Percentiles rank a stretch among this genome's conserved stretches.
phyloP scores from a whole-genome alignment of 2,113 vertebrate species.

The Lophura nycthemera region DNA sequence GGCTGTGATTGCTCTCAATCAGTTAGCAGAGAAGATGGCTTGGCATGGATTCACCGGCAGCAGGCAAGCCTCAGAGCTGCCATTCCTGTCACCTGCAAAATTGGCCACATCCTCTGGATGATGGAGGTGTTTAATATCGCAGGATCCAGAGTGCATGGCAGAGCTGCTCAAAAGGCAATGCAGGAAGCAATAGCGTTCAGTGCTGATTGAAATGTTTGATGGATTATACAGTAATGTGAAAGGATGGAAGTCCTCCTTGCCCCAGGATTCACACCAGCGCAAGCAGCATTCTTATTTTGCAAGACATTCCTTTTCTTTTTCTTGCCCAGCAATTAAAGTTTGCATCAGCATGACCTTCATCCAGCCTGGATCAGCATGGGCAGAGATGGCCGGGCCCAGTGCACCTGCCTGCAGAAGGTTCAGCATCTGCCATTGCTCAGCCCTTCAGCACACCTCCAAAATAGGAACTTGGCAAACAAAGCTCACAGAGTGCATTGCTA shows the following conservation, averaged over 20 bases:
- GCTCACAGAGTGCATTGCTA: constrained; percentile 51
- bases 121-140: constrained; percentile 38
- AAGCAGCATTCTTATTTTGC: neutral
- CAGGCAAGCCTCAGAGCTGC: neutral
- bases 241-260: neutral
- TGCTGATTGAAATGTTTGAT: neutral
- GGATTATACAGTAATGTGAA: neutral
- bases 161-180: neutral
- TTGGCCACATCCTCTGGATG: constrained; percentile 2
- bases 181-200: constrained; percentile 1
- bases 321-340: neutral
- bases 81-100: constrained; percentile 1
- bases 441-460: constrained; percentile 51
- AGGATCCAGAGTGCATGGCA: neutral
- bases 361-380: neutral
- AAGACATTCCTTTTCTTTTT: neutral
- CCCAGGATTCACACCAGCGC: neutral
- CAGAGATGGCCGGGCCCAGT: neutral
- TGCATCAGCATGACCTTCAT: neutral
- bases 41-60: neutral
- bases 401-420: constrained; percentile 33
- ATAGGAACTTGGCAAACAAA: constrained; percentile 57
- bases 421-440: constrained; percentile 48
- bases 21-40: neutral
- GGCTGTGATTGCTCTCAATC: neutral